Evolutionary conservation across 2,113 vertebrate species (phyloP).

Genomic region (Ovis canadensis): DNA sequence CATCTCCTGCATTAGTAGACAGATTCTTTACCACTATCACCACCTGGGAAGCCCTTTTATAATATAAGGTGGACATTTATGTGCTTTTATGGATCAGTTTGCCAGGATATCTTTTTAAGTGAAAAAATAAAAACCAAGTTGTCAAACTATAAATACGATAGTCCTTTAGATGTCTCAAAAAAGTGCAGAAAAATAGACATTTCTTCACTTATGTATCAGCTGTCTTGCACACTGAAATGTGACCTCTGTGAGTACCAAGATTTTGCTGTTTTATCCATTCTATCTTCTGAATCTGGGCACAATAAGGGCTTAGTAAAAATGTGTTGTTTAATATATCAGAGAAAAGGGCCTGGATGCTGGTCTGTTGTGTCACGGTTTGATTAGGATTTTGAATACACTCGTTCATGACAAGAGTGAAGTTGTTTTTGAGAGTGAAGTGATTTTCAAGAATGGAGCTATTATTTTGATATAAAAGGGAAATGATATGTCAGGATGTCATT

Average conservation of each 20-base stretch:
- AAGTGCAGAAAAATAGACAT: background rate
- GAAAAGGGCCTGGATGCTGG: background rate
- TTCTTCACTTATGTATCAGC: background rate
- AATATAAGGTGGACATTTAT: background rate
- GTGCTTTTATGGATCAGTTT: background rate
- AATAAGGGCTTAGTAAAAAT: background rate
- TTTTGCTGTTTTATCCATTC: background rate
- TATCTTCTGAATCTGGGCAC: background rate
- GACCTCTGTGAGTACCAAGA: background rate
- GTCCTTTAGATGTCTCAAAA: background rate
- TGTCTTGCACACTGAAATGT: background rate
- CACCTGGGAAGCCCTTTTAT: background rate
- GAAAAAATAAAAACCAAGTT: conserved; percentile 9
- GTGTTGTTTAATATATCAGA: background rate
- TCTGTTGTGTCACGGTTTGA: background rate
- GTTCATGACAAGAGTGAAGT: background rate
- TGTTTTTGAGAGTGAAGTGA: background rate
- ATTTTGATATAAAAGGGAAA: background rate
- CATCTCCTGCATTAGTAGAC: background rate
- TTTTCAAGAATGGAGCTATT: background rate
- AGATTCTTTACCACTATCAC: background rate
- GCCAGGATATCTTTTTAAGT: background rate
- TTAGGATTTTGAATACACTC: background rate
- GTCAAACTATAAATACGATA: background rate
- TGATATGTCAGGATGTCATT: background rate